A percentile compares a stretch with the other conserved stretches of the same genome.
Conservation (phyloP, 2,113 vertebrate species). For the Syrrhaptes paradoxus region DNA sequence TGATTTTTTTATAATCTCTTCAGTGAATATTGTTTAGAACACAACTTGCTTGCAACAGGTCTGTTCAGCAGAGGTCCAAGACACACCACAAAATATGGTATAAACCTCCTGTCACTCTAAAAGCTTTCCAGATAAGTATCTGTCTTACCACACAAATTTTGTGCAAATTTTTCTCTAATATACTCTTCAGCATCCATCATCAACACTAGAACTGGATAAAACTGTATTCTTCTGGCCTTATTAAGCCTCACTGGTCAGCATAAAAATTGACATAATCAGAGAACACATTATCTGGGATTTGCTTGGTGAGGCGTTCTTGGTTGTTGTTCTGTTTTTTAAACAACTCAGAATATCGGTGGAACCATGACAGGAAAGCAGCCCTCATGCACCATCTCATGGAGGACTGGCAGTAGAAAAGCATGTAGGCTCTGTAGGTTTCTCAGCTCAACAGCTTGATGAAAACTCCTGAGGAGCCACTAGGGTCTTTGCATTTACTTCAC, state of each 20-base stretch:
- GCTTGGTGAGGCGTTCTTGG: not conserved
- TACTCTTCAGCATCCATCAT: not conserved
- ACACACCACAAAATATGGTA: fast-evolving
- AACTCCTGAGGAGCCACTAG: not conserved
- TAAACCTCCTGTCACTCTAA: not conserved
- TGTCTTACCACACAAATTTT: not conserved
- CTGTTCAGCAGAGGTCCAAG: not conserved
- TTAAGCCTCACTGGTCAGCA: fast-evolving
- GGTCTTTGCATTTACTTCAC: not conserved
- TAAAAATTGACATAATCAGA: not conserved
- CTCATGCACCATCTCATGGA: fast-evolving
- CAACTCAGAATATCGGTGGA: fast-evolving
- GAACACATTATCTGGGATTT: not conserved
- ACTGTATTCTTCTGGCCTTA: not conserved
- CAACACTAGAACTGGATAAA: not conserved
- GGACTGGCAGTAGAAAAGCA: not conserved
- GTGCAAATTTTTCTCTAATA: not conserved
- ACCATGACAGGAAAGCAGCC: not conserved
- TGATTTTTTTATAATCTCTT: not conserved
- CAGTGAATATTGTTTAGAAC: not conserved
- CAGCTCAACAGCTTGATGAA: not conserved
- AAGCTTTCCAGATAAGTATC: not conserved
- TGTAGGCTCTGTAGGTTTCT: fast-evolving
- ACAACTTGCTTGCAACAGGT: not conserved
- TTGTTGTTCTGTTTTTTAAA: fast-evolving